phyloP scores from a whole-genome alignment of 2,888 invertebrate genomes.

The Empis livida region DNA sequence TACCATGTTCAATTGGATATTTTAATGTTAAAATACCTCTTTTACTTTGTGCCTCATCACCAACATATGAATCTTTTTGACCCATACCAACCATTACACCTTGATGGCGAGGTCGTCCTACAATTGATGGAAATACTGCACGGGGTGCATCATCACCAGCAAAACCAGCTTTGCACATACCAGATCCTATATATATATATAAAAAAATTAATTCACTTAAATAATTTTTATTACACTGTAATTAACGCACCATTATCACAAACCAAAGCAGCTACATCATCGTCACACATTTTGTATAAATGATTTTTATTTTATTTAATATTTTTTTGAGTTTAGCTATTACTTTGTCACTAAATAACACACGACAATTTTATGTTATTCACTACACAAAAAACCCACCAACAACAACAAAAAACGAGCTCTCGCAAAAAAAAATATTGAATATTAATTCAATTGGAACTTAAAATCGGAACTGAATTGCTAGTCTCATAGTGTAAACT shows the following conservation, averaged over 20 bases:
- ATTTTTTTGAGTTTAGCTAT: too few relatives aligned
- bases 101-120: slow-evolving; percentile 80
- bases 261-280: not conserved
- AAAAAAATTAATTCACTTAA: not conserved
- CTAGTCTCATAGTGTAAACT: too few relatives aligned
- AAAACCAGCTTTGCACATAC: slow-evolving; percentile 91
- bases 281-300: not conserved
- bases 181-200: slow-evolving; percentile 43
- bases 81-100: slow-evolving; percentile 59
- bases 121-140: slow-evolving; percentile 80
- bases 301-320: not conserved
- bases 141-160: slow-evolving; percentile 82
- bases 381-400: too few relatives aligned
- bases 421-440: too few relatives aligned
- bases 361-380: too few relatives aligned
- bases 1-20: slow-evolving; percentile 90
- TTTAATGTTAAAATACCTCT: slow-evolving; percentile 77
- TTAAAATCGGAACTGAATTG: too few relatives aligned
- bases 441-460: too few relatives aligned
- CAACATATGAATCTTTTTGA: slow-evolving; percentile 58
- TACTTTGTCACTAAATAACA: not conserved
- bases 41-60: slow-evolving; percentile 77
- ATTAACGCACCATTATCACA: not conserved
- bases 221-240: not conserved
- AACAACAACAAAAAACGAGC: too few relatives aligned